These are phyloP conservation scores for Danio choprae DNA, from an alignment of 2,797 vertebrate genomes.

Conservation along the genomic window DNA sequence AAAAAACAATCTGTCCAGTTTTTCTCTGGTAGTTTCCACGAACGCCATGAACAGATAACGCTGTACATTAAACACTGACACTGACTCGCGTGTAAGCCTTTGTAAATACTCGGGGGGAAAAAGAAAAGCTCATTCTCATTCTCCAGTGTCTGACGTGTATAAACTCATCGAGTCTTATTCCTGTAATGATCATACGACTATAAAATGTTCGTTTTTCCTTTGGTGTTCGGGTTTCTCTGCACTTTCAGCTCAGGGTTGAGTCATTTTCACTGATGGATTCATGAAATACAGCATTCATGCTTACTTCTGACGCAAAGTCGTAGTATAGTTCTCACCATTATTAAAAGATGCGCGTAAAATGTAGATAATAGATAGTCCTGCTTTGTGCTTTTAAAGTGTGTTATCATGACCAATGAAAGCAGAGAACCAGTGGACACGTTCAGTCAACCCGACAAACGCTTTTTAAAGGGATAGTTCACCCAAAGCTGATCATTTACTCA, in stretches of 20 bases:
- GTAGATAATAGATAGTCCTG: slow-evolving; percentile 44
- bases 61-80: background rate
- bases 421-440: slow-evolving; percentile 42
- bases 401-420: slow-evolving; percentile 48
- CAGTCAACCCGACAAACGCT: background rate
- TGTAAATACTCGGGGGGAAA: slow-evolving; percentile 73
- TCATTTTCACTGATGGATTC: slow-evolving; percentile 15
- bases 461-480: too few relatives aligned
- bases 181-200: slow-evolving; percentile 23
- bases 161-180: slow-evolving; percentile 37
- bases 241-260: slow-evolving; percentile 28
- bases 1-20: slow-evolving; percentile 1
- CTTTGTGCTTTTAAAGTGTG: slow-evolving; percentile 46
- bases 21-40: background rate
- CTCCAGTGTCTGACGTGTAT: slow-evolving; percentile 37
- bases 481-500: too few relatives aligned
- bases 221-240: slow-evolving; percentile 6
- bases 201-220: slow-evolving; percentile 21
- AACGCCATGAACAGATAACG: background rate
- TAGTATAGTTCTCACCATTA: slow-evolving; percentile 16
- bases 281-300: slow-evolving; percentile 11
- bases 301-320: slow-evolving; percentile 29
- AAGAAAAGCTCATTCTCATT: slow-evolving; percentile 34
- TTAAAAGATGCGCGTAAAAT: slow-evolving; percentile 27
- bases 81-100: slow-evolving; percentile 67